Conservation (phyloP, 64 coral and sea anemone species). For the Acropora yongei region DNA sequence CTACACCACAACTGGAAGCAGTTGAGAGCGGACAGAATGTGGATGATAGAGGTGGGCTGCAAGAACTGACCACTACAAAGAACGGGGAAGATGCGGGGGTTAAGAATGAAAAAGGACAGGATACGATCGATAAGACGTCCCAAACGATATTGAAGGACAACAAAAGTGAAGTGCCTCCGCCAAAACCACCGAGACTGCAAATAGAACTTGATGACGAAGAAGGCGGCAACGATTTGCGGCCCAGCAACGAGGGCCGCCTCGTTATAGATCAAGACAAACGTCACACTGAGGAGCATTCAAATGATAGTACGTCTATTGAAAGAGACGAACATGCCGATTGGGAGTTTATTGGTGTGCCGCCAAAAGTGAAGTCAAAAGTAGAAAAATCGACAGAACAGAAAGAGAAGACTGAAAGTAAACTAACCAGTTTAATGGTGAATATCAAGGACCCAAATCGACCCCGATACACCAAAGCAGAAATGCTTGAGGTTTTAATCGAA, state of each 20-base stretch:
- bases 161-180: neutral
- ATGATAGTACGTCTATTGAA: neutral
- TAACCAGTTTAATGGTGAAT: neutral
- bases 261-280: conserved; percentile 1
- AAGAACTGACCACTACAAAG: no score
- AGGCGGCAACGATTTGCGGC: neutral
- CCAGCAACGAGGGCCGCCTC: neutral
- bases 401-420: neutral
- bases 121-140: neutral
- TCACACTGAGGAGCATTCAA: neutral
- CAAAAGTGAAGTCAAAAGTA: neutral
- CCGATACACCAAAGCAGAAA: conserved; percentile 89
- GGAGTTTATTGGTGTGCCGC: neutral
- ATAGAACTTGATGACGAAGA: neutral
- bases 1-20: no score
- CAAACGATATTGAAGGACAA: neutral
- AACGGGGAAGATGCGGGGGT: neutral
- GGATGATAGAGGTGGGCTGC: no score
- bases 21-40: no score
- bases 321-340: neutral
- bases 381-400: conserved; percentile 16
- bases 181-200: conserved; percentile 13
- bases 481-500: conserved; percentile 88
- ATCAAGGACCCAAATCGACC: conserved; percentile 93
- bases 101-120: neutral